Evolutionary conservation across 2,888 invertebrate genomes (phyloP).

Genomic region (Polydrusus cervinus): DNA sequence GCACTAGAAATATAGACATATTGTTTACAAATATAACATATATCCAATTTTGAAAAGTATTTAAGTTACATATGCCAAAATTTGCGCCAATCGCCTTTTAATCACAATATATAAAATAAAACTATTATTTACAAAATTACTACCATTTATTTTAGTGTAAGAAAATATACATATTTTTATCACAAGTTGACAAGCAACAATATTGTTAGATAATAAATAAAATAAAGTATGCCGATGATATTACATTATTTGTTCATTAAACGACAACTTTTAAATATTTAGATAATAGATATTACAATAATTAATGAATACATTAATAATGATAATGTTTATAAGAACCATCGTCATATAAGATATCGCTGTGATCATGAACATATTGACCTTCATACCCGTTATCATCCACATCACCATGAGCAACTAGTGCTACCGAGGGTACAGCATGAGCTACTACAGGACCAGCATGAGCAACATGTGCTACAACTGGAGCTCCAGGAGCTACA

Average conservation of each 20-base stretch:
- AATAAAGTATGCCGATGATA: not conserved
- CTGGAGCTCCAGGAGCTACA: conserved; percentile 32
- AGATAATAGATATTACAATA: not conserved
- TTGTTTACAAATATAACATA: too few relatives aligned
- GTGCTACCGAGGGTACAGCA: conserved; percentile 11
- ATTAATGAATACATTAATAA: not conserved
- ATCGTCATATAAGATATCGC: conserved; percentile 58
- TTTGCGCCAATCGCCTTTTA: too few relatives aligned
- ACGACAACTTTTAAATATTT: not conserved
- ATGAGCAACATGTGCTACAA: conserved; percentile 33
- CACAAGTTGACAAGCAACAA: not conserved
- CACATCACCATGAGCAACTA: conserved; percentile 28
- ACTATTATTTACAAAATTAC: not conserved
- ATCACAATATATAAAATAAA: not conserved
- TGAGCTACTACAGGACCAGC: conserved; percentile 28
- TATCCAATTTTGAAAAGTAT: too few relatives aligned
- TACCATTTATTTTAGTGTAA: not conserved
- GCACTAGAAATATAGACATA: too few relatives aligned
- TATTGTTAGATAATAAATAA: not conserved
- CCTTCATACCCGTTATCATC: conserved; percentile 42
- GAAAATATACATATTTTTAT: not conserved
- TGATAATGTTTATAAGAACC: conserved; percentile 56
- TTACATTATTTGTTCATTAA: not conserved
- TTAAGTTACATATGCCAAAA: too few relatives aligned
- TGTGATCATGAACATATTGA: conserved; percentile 56